These are phyloP conservation scores for Vultur gryphus DNA, from an alignment of 2,797 vertebrate species.

Conservation along the genomic window DNA sequence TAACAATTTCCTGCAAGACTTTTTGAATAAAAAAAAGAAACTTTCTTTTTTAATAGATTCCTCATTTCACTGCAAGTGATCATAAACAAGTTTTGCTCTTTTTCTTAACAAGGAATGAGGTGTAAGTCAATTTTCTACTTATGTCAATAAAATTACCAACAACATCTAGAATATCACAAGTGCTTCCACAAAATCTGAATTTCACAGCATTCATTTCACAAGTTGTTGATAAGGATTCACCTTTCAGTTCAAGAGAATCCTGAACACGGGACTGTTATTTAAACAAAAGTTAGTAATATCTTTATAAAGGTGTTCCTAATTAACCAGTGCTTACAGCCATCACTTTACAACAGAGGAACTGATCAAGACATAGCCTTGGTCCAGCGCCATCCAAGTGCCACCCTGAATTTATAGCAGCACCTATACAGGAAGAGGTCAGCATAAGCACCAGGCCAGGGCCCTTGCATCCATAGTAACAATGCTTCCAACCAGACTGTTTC, in stretches of 20 bases:
- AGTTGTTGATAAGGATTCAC: neutral
- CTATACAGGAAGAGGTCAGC: neutral
- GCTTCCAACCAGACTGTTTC: neutral
- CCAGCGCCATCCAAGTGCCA: neutral
- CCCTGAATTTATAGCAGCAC: neutral
- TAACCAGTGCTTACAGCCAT: neutral
- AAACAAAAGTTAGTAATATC: neutral
- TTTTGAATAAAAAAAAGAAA: neutral
- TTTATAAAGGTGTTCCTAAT: neutral
- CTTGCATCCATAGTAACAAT: neutral
- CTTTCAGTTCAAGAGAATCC: neutral
- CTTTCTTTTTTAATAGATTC: neutral
- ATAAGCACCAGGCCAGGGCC: neutral
- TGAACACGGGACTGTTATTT: neutral
- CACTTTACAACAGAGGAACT: neutral
- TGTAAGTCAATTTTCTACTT: neutral
- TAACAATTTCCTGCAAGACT: neutral
- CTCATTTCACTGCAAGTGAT: neutral
- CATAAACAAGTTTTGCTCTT: neutral
- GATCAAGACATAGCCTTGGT: neutral
- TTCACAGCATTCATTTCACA: neutral
- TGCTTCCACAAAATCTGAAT: neutral
- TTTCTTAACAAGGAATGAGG: neutral
- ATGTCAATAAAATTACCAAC: neutral
- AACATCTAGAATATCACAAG: neutral